These are phyloP conservation scores for Myzus persicae DNA, from an alignment of 1,140 invertebrate species.

Conservation along the genomic window DNA sequence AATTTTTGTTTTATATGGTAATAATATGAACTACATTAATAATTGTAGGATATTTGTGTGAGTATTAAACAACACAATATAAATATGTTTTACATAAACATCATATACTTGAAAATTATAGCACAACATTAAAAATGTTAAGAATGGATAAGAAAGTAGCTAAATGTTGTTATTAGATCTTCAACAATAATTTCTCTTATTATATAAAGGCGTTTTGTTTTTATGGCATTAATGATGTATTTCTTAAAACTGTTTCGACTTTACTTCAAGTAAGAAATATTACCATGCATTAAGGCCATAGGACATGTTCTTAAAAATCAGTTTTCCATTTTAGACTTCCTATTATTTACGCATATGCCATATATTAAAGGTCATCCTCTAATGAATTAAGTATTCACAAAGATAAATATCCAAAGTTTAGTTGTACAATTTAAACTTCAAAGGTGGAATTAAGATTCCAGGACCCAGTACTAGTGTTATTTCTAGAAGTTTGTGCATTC, in stretches of 20 bases:
- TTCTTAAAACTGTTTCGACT: no score
- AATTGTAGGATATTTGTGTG: background rate
- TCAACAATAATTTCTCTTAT: background rate
- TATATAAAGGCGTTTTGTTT: background rate
- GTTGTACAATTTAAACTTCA: background rate
- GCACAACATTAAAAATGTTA: no score
- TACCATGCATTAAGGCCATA: background rate
- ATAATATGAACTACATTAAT: background rate
- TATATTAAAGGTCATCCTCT: background rate
- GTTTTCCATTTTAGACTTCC: background rate
- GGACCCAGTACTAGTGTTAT: background rate
- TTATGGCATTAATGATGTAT: background rate
- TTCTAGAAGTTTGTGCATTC: background rate
- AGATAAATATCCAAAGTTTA: constrained; percentile 9
- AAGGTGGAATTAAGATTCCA: background rate
- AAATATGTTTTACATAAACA: background rate
- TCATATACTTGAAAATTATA: no score
- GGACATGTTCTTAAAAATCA: background rate
- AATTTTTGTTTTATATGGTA: background rate
- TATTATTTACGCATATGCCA: background rate
- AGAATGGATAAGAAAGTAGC: background rate
- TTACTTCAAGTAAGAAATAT: no score
- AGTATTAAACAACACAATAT: no score
- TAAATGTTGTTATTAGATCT: background rate
- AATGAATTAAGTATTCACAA: background rate